These are phyloP conservation scores for Trogon melanurus DNA, from an alignment of 2,113 vertebrate genomes.

Conservation along the genomic window DNA sequence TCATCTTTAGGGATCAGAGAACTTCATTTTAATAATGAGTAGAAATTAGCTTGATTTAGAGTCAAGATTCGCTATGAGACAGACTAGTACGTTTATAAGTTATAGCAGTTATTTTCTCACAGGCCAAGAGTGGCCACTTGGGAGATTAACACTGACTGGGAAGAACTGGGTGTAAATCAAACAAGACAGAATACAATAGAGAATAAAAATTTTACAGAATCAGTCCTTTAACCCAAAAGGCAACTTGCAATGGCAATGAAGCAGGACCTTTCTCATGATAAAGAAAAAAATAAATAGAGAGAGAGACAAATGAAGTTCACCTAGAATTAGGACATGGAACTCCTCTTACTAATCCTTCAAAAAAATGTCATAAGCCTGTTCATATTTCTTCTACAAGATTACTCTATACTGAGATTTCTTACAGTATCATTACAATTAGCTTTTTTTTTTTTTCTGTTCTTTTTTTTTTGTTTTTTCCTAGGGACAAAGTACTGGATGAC, in stretches of 20 bases:
- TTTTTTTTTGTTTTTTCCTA: constrained; percentile 54
- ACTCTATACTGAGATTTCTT: background rate
- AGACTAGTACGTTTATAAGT: background rate
- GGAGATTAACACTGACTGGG: background rate
- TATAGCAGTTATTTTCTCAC: background rate
- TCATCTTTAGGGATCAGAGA: constrained; percentile 4
- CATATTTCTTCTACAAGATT: background rate
- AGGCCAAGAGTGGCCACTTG: background rate
- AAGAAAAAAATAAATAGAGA: background rate
- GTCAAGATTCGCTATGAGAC: background rate
- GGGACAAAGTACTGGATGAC: constrained; percentile 90
- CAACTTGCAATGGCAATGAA: background rate
- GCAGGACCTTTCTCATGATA: background rate
- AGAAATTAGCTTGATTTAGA: constrained; percentile 4
- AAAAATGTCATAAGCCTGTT: background rate
- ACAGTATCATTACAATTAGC: background rate
- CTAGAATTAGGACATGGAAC: background rate
- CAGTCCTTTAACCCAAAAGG: background rate
- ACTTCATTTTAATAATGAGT: constrained; percentile 6
- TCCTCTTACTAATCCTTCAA: background rate
- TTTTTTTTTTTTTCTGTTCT: background rate
- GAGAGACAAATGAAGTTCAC: background rate
- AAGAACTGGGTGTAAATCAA: background rate
- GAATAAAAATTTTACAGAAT: background rate
- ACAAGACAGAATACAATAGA: background rate